Evolutionary conservation across 2,113 vertebrate species (phyloP), one percentile per base, ranked within the genome.

Genomic region (Lucifuga dentata): DNA sequence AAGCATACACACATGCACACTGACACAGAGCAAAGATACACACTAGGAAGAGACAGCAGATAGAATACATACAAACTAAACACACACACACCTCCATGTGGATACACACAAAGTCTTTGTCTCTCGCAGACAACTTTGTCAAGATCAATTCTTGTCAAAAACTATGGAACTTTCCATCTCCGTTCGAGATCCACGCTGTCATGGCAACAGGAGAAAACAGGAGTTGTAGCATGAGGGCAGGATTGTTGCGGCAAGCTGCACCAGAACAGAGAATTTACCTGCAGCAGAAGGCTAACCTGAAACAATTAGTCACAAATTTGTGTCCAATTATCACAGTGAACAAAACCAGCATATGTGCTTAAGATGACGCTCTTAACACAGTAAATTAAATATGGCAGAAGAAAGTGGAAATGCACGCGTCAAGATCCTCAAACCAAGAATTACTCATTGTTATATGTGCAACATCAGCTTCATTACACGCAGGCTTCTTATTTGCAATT

Each of bases 141-240:
- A 66, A 38, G 63, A 83, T 75, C 56, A 80, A 85, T 80, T 66
- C 9, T 68, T 81, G 75, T 53, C 29, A 53, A 29, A 62, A 75
- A 81, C 60, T 12, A 9, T 12, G 48, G n/a, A 0, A 62, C 51
- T 41, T 51, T 52, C 32, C 29, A 19, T 58, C 66, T 60, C 68
- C 21, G 11, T 40, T 68, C 68, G 74, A 83, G 80, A 75, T 64
- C 62, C 19, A 39, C 67, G 86, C 78, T 73, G 80, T 83, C 82
- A 77, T 83, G 74, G 83, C 57, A 84, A 87, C 85, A 61, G 76
- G 73, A 39, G 74, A 58, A 81, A 86, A 81, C 71, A 81, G 67
- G 7, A 9, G 77, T 76, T 49, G 59, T 60, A 45, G 66, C 60
- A 26, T 12, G 32, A 56, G 58, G 52, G 55, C 53, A 49, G 72